phyloP scores from a whole-genome alignment of 2,888 invertebrate genomes.

The Eudiplozoon nipponicum region DNA sequence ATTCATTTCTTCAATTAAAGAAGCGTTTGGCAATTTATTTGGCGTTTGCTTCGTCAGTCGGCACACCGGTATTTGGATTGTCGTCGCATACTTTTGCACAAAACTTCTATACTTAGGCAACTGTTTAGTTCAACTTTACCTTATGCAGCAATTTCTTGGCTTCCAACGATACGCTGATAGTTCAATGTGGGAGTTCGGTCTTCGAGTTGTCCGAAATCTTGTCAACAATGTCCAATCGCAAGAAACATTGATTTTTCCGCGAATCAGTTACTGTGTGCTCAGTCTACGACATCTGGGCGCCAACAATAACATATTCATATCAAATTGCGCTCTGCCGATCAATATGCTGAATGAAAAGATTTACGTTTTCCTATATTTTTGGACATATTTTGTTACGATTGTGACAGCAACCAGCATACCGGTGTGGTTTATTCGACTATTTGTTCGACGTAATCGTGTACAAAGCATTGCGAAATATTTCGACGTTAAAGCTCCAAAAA shows the following conservation, averaged over 20 bases:
- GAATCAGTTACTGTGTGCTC: not conserved
- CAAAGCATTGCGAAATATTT: not conserved
- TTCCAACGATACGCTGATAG: slow-evolving; percentile 3
- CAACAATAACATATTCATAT: slow-evolving; percentile 1
- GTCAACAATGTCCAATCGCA: not conserved
- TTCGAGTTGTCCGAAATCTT: slow-evolving; percentile 7
- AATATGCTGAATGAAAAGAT: slow-evolving; percentile 16
- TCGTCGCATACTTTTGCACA: slow-evolving; percentile 14
- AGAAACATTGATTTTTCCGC: not conserved
- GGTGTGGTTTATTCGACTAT: not conserved
- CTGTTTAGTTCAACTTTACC: slow-evolving; percentile 14
- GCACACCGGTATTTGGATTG: slow-evolving; percentile 15
- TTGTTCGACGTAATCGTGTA: not conserved
- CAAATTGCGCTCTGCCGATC: slow-evolving; percentile 12
- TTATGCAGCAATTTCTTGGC: slow-evolving; percentile 16
- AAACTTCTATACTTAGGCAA: slow-evolving; percentile 16
- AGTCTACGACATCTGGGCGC: not conserved
- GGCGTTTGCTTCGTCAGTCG: slow-evolving; percentile 7
- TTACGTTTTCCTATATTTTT: slow-evolving; percentile 15
- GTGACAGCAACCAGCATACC: slow-evolving; percentile 6
- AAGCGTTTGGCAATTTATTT: not conserved
- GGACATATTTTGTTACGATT: slow-evolving; percentile 7
- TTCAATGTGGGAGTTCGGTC: slow-evolving; percentile 12
- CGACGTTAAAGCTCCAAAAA: too few relatives aligned
- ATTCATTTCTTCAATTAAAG: too few relatives aligned